These are phyloP conservation scores for Hepsetus odoe DNA, from an alignment of 2,113 vertebrate genomes.

Conservation along the genomic window DNA sequence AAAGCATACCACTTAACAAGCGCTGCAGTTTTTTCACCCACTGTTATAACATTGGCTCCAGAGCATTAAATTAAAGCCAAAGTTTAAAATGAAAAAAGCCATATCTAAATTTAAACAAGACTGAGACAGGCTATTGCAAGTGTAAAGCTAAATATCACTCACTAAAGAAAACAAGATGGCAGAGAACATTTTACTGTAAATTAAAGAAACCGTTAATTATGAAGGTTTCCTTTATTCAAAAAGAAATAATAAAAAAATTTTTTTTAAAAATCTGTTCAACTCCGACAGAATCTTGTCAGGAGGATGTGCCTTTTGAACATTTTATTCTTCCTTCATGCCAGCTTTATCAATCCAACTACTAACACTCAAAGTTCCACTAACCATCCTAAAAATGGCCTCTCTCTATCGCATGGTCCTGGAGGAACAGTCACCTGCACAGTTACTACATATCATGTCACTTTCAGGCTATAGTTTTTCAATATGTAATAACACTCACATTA, in stretches of 20 bases:
- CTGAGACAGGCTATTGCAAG: neutral
- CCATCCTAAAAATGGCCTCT: too few species aligned
- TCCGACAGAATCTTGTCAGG: neutral
- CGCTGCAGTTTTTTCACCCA: neutral
- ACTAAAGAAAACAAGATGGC: neutral
- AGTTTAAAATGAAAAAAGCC: neutral
- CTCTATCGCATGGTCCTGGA: too few species aligned
- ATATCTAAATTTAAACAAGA: neutral
- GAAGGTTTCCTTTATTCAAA: neutral
- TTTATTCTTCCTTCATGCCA: neutral
- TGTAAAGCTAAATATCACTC: conserved; percentile 16
- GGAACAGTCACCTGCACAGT: too few species aligned
- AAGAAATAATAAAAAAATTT: neutral
- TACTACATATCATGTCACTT: too few species aligned
- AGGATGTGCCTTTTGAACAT: neutral
- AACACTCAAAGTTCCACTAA: neutral
- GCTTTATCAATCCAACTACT: neutral
- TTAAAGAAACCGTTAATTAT: neutral
- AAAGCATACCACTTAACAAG: neutral
- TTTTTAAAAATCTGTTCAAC: neutral
- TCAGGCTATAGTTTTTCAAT: too few species aligned
- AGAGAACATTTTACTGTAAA: conserved; percentile 1
- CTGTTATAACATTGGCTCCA: neutral
- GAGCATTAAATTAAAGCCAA: neutral
- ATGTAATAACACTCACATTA: too few species aligned